Base-by-base conservation (phyloP, 1,140 invertebrate genomes). In the Dinothrombium tinctorium region DNA sequence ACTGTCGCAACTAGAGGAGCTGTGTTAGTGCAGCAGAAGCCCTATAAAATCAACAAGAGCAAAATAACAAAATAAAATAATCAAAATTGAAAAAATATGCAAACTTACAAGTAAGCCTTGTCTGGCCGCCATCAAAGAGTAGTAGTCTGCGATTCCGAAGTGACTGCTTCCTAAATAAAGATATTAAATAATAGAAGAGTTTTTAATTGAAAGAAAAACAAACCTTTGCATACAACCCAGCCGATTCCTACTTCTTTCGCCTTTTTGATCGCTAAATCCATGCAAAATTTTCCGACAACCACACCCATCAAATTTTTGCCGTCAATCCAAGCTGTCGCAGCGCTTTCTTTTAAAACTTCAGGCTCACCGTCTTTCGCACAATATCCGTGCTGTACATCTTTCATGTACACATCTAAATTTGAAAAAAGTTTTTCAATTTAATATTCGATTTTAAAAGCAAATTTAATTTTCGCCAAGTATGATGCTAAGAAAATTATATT, bases 141-240 rank as follows among this genome's bases (percentile, higher is more conserved):
- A 94, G 62, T 73, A 87, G 0, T 79, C 80, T 32, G 80, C 79
- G 51, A 92, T 92, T 1, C 83, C 82, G 56, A 73, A 86, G 61
- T 89, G 82, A 59, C 87, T 89, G 0, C 80, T 83, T n/a, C n/a
- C n/a, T n/a, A n/a, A n/a, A n/a, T n/a, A n/a, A n/a, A n/a, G n/a
- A n/a, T n/a, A n/a, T n/a, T n/a, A n/a, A n/a, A n/a, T n/a, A n/a
- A n/a, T n/a, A n/a, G n/a, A n/a, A n/a, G n/a, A n/a, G n/a, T n/a
- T n/a, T n/a, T n/a, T n/a, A n/a, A n/a, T n/a, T n/a, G n/a, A n/a
- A n/a, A n/a, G n/a, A n/a, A n/a, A n/a, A n/a, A n/a, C n/a, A n/a
- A n/a, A 14, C 69, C 69, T 65, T 74, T 74, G 4, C 75, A 74
- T 19, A 68, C 64, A 0, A 92, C 81, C 73, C 79, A 77, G 33